A percentile compares a stretch with the other conserved stretches of the same genome.
These are phyloP conservation scores for Meda fulgida DNA, from an alignment of 2,797 vertebrate species.

Conservation along the genomic window DNA sequence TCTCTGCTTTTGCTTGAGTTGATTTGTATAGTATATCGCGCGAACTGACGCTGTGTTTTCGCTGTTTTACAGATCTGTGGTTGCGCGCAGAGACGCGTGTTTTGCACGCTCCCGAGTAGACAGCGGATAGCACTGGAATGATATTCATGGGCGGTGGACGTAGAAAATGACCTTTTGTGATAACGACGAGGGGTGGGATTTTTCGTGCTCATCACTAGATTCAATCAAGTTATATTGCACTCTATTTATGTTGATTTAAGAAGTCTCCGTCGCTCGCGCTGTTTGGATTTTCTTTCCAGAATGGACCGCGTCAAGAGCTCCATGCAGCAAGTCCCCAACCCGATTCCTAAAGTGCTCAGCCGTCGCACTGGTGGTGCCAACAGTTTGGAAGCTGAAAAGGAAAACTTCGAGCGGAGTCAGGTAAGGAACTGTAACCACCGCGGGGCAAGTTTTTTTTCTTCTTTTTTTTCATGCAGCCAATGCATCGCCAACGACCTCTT, in stretches of 20 bases:
- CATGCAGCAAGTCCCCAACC: conserved; percentile 91
- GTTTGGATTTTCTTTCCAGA: conserved; percentile 52
- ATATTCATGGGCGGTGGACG: conserved; percentile 50
- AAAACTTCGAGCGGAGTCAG: conserved; percentile 91
- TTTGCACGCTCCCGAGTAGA: conserved; percentile 8
- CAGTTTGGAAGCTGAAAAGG: conserved; percentile 85
- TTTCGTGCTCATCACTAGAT: not conserved
- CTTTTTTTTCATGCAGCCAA: not conserved
- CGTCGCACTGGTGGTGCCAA: conserved; percentile 85
- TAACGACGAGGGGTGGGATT: conserved; percentile 29
- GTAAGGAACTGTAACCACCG: conserved; percentile 66
- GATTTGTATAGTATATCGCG: conserved; percentile 29
- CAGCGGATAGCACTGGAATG: conserved; percentile 24
- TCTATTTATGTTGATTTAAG: conserved; percentile 10
- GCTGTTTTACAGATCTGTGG: conserved; percentile 43
- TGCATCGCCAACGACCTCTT: not conserved
- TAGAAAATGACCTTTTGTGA: conserved; percentile 54
- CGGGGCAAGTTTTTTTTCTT: conserved; percentile 17
- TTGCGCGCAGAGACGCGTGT: conserved; percentile 25
- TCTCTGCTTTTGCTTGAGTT: conserved; percentile 33
- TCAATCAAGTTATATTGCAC: not conserved
- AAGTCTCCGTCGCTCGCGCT: not conserved
- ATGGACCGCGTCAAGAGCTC: conserved; percentile 92
- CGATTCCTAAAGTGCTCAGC: conserved; percentile 87
- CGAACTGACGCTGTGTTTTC: not conserved